Conservation (phyloP, 2,113 vertebrate species). For the Hirundichthys speculiger region DNA sequence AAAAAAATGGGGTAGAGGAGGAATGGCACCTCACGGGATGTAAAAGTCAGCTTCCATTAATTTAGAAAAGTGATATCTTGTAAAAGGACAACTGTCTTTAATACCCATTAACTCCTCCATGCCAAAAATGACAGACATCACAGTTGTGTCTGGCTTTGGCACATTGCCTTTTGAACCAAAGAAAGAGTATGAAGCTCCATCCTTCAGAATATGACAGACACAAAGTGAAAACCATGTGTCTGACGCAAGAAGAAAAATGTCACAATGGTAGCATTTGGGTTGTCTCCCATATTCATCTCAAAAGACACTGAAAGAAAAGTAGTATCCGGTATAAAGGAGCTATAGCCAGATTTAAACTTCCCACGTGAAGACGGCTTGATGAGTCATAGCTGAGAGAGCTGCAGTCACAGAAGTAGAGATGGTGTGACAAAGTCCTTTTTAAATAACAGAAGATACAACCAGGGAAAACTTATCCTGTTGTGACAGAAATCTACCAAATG, state of each 20-base stretch:
- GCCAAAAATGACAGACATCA: slow-evolving; percentile 16
- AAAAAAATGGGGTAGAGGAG: background rate
- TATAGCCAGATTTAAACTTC: slow-evolving; percentile 20
- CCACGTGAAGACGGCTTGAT: slow-evolving; percentile 9
- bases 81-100: slow-evolving; percentile 9
- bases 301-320: slow-evolving; percentile 16
- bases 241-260: slow-evolving; percentile 3
- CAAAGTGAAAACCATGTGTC: slow-evolving; percentile 3
- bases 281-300: slow-evolving; percentile 35
- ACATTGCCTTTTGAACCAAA: slow-evolving; percentile 42
- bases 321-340: slow-evolving; percentile 29
- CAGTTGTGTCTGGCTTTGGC: slow-evolving; percentile 6
- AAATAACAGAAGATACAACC: slow-evolving; percentile 15
- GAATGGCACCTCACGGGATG: slow-evolving; percentile 18
- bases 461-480: slow-evolving; percentile 2
- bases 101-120: slow-evolving; percentile 43
- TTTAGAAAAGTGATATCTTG: slow-evolving; percentile 28
- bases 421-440: slow-evolving; percentile 18
- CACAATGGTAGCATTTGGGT: slow-evolving; percentile 25
- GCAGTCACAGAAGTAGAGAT: slow-evolving; percentile 25
- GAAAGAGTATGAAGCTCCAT: slow-evolving; percentile 62
- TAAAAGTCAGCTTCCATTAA: slow-evolving; percentile 38
- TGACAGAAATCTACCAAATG: slow-evolving; percentile 17
- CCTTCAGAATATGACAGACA: slow-evolving; percentile 18
- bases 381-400: slow-evolving; percentile 6